Evolutionary conservation across 2,797 vertebrate species (phyloP).

Genomic region (Catostomus latipinnis): DNA sequence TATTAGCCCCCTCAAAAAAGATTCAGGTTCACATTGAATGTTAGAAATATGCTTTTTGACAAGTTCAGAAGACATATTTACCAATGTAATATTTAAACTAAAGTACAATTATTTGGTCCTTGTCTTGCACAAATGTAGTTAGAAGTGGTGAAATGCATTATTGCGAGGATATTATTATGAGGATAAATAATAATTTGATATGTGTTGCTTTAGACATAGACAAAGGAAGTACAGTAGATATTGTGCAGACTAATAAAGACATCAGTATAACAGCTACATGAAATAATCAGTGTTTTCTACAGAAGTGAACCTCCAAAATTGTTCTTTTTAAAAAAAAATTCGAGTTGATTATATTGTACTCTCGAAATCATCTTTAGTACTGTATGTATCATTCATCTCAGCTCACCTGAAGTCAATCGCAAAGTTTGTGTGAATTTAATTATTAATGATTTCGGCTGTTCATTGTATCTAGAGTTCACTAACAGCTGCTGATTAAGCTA

Average conservation of each 20-base stretch:
- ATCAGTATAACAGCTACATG: constrained; percentile 32
- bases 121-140: constrained; percentile 61
- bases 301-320: constrained; percentile 50
- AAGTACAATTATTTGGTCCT: constrained; percentile 39
- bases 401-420: constrained; percentile 46
- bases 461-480: constrained; percentile 53
- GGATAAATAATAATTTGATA: constrained; percentile 57
- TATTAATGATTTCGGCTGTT: constrained; percentile 57
- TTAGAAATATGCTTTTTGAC: constrained; percentile 37
- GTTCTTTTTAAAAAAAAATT: constrained; percentile 36
- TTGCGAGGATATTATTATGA: constrained; percentile 39
- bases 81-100: constrained; percentile 51
- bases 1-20: constrained; percentile 20
- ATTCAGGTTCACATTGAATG: constrained; percentile 8
- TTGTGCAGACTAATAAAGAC: constrained; percentile 56
- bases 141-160: constrained; percentile 62
- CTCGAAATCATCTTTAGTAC: constrained; percentile 9
- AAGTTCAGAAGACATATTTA: constrained; percentile 31
- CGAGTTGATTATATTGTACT: constrained; percentile 45
- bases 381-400: constrained; percentile 40
- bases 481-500: constrained; percentile 56
- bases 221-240: constrained; percentile 59
- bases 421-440: constrained; percentile 38
- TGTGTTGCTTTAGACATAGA: constrained; percentile 56
- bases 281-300: constrained; percentile 42